Evolutionary conservation across 2,113 vertebrate genomes (phyloP), one percentile per base, ranked within the genome.

Genomic region (Sprattus sprattus): DNA sequence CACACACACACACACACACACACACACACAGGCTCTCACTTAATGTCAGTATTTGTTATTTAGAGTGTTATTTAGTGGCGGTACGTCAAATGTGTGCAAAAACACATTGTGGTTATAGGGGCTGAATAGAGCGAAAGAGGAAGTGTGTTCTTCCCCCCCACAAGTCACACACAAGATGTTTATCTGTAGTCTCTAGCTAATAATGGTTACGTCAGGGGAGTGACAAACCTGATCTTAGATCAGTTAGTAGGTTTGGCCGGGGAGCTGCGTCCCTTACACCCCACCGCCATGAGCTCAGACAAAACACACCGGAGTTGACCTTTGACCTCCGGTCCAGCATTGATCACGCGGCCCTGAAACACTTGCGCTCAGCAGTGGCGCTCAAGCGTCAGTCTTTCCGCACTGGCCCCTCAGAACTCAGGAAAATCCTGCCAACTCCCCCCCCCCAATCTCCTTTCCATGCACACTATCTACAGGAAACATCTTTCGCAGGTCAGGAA

Each of bases 401-500:
- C 87, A 88, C 25, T 9, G 28, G n/a, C n/a, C 64, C 15, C 64
- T 71, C 64, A 71, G 64, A 71, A 71, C 25, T 97, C 94, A 93
- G 89, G 94, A 95, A 97, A 96, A 95, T 94, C 92, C 91, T 92
- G 89, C 91, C 91, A 89, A 89, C 86, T 22, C 18, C 83, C 15
- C 28, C 16, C 46, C 28, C 82, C 60, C 83, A 80, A 13, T 47
- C 81, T 87, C 85, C 86, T 87, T 83, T 32, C 85, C 90, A 85
- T 88, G 90, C 88, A 64, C 47, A 93, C 95, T 97, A 99, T 99
- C 97, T 90, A 95, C 97, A 99, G 97, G 97, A 99, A 99, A 97
- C 97, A 98, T 97, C 97, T 99, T 97, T 96, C 91, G 88, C 95
- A 60, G 95, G 86, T 92, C 95, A 97, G 97, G 97, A 98, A 98